phyloP scores from a whole-genome alignment of 2,888 invertebrate genomes.

The Strigamia crassipes region DNA sequence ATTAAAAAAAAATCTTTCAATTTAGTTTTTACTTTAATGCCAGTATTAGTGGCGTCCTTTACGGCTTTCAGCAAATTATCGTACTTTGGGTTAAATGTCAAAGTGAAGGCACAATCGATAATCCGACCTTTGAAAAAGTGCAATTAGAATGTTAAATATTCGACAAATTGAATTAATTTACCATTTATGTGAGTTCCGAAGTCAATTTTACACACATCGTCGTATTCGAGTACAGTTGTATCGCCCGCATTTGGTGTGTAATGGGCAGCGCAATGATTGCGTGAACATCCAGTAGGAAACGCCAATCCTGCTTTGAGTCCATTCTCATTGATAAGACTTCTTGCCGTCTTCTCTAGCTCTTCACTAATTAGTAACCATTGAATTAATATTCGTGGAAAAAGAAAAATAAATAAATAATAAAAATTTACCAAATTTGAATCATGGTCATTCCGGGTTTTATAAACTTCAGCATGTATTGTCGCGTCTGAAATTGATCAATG shows the following conservation, averaged over 20 bases:
- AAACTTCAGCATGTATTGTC: constrained; percentile 87
- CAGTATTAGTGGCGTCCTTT: constrained; percentile 97
- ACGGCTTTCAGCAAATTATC: constrained; percentile 94
- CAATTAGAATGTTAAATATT: neutral
- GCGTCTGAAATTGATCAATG: constrained; percentile 66
- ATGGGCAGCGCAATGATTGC: constrained; percentile 98
- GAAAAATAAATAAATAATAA: neutral
- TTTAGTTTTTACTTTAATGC: constrained; percentile 78
- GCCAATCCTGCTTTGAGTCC: constrained; percentile 83
- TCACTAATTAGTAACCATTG: constrained; percentile 63
- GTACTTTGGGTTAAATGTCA: constrained; percentile 95
- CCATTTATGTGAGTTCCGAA: constrained; percentile 99
- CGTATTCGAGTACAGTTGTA: constrained; percentile 87
- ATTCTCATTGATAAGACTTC: constrained; percentile 90
- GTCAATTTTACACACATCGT: constrained; percentile 98
- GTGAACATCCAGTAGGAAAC: constrained; percentile 87
- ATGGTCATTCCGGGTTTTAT: constrained; percentile 99
- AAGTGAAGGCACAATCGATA: constrained; percentile 98
- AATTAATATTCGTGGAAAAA: constrained; percentile 24
- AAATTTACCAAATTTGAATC: constrained; percentile 86
- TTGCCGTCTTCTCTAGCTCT: constrained; percentile 88
- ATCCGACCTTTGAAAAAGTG: constrained; percentile 69
- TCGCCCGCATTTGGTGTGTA: constrained; percentile 99
- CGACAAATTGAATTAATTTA: constrained; percentile 46
- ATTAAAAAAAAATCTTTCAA: no score